Conservation (phyloP, 2,113 vertebrate genomes). For the Pseudopodoces humilis region DNA sequence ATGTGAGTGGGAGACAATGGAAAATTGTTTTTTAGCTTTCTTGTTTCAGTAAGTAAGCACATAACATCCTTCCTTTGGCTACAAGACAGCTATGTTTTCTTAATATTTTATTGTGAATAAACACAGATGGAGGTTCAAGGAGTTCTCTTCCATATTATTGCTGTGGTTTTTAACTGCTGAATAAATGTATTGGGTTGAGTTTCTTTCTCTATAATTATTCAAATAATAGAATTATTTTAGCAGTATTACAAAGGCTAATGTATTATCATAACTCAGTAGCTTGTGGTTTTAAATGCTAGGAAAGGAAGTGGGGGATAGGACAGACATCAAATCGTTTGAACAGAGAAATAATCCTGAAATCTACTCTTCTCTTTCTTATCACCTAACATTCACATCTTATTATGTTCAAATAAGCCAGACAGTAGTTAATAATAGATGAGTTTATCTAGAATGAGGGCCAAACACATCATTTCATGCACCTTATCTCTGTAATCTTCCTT, state of each 20-base stretch:
- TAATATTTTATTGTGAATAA: background rate
- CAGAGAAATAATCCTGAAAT: conserved; percentile 51
- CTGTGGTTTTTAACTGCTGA: background rate
- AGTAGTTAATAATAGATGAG: conserved; percentile 45
- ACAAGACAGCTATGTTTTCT: background rate
- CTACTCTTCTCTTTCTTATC: conserved; percentile 34
- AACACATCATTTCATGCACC: conserved; percentile 11
- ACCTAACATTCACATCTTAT: conserved; percentile 33
- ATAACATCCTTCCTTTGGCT: background rate
- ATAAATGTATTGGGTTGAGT: background rate
- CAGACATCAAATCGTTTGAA: background rate
- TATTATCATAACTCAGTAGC: background rate
- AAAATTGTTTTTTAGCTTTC: background rate
- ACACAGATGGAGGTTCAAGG: background rate
- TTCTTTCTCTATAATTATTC: background rate
- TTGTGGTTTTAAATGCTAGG: background rate
- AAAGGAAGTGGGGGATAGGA: background rate
- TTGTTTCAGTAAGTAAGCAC: background rate
- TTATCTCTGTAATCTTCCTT: conserved; percentile 49
- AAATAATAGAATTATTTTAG: background rate
- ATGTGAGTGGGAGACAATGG: background rate
- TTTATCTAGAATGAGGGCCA: background rate
- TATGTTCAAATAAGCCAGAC: conserved; percentile 56
- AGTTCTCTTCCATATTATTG: background rate
- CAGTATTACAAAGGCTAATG: background rate